These are phyloP conservation scores for Bovichtus diacanthus DNA, from an alignment of 2,797 vertebrate species.

Conservation along the genomic window DNA sequence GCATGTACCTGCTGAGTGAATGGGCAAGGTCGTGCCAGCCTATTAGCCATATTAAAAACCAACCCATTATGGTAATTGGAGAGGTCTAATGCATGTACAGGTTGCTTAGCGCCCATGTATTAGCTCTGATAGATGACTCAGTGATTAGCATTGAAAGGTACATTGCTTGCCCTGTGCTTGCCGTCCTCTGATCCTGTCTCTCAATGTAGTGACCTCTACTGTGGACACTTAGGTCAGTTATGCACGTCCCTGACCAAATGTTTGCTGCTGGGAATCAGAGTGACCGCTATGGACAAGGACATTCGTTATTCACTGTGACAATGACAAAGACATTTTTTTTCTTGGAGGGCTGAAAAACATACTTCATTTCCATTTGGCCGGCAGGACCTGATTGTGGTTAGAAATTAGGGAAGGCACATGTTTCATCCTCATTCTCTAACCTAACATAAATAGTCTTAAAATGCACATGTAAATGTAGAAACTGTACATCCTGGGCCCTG, in stretches of 20 bases:
- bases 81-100: conserved; percentile 86
- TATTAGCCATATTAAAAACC: conserved; percentile 89
- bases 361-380: conserved; percentile 13
- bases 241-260: conserved; percentile 61
- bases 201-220: conserved; percentile 64
- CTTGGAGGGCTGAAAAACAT: conserved; percentile 4
- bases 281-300: conserved; percentile 50
- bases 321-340: conserved; percentile 28
- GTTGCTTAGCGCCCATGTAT: conserved; percentile 85
- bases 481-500: neutral
- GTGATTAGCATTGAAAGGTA: conserved; percentile 83
- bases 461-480: conserved; percentile 11
- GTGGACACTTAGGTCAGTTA: conserved; percentile 63
- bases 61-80: conserved; percentile 88
- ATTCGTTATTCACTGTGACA: conserved; percentile 35
- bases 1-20: conserved; percentile 83
- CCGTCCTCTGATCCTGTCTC: conserved; percentile 66
- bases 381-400: conserved; percentile 4
- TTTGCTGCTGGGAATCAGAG: conserved; percentile 55
- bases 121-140: conserved; percentile 87
- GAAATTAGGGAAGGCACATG: conserved; percentile 4
- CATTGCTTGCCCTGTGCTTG: conserved; percentile 61
- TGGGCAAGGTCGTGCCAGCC: conserved; percentile 88
- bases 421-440: conserved; percentile 17
- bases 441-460: neutral